Percentiles rank a stretch among this genome's conserved stretches.
Evolutionary conservation across 2,113 vertebrate genomes (phyloP).

Genomic region (Cacatua alba): DNA sequence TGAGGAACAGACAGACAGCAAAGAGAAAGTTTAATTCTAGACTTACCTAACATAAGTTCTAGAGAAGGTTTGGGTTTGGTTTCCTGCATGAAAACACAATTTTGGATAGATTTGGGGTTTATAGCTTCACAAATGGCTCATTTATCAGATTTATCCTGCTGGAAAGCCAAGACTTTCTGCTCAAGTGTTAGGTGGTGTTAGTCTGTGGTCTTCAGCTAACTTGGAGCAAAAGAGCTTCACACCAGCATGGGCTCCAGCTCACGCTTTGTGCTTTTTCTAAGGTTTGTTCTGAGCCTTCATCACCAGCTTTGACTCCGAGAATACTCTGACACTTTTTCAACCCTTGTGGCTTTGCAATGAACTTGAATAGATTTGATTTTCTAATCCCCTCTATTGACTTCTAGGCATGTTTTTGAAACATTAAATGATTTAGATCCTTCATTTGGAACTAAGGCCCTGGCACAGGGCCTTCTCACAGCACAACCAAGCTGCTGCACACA

Average conservation of each 20-base stretch:
- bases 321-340: background rate
- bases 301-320: background rate
- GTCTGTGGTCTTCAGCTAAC: background rate
- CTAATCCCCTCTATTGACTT: constrained; percentile 28
- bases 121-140: background rate
- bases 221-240: background rate
- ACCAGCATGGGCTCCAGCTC: background rate
- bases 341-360: background rate
- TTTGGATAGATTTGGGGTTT: background rate
- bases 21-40: background rate
- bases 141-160: background rate
- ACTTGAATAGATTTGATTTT: constrained; percentile 26
- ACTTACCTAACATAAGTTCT: background rate
- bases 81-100: background rate
- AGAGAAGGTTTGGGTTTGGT: background rate
- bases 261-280: background rate
- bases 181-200: background rate
- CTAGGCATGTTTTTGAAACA: background rate
- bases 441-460: constrained; percentile 21
- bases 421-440: constrained; percentile 11
- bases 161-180: background rate
- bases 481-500: background rate
- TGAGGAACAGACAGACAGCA: background rate
- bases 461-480: background rate
- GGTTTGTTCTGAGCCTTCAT: background rate